Evolutionary conservation across 2,797 vertebrate genomes (phyloP).

Genomic region (Gymnodraco acuticeps): DNA sequence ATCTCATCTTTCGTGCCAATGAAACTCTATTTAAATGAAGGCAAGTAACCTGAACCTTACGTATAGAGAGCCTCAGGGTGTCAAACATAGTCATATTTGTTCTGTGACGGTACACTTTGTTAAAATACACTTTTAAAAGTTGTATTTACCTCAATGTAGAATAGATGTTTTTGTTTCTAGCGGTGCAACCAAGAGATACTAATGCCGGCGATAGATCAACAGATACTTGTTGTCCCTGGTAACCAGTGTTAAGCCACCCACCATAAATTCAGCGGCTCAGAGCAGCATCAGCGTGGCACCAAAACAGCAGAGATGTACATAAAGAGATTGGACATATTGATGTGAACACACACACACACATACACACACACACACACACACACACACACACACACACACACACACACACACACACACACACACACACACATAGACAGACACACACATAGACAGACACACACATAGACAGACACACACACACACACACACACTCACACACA

Average conservation of each 20-base stretch:
- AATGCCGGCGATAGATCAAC: constrained; percentile 8
- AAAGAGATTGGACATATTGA: constrained; percentile 49
- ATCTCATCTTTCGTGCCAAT: background rate
- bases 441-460: too few relatives aligned
- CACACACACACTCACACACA: background rate
- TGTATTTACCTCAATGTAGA: background rate
- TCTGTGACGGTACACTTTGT: background rate
- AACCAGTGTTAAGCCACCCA: constrained; percentile 24
- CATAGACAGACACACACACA: too few relatives aligned
- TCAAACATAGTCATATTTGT: background rate
- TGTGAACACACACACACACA: background rate
- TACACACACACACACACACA: too few relatives aligned
- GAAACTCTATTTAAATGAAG: too few relatives aligned
- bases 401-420: background rate
- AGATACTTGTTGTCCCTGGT: constrained; percentile 37
- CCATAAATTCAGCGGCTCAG: constrained; percentile 43
- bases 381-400: too few relatives aligned
- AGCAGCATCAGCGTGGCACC: constrained; percentile 27
- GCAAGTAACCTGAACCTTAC: background rate
- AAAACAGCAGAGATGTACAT: constrained; percentile 39
- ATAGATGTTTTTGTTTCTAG: background rate
- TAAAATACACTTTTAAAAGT: background rate
- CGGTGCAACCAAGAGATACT: background rate
- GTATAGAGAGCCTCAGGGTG: background rate
- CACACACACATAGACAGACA: constrained; percentile 1